A percentile compares a stretch with the other conserved stretches of the same genome.
These are phyloP conservation scores for Philonicus albiceps DNA, from an alignment of 2,888 invertebrate species.

Conservation along the genomic window DNA sequence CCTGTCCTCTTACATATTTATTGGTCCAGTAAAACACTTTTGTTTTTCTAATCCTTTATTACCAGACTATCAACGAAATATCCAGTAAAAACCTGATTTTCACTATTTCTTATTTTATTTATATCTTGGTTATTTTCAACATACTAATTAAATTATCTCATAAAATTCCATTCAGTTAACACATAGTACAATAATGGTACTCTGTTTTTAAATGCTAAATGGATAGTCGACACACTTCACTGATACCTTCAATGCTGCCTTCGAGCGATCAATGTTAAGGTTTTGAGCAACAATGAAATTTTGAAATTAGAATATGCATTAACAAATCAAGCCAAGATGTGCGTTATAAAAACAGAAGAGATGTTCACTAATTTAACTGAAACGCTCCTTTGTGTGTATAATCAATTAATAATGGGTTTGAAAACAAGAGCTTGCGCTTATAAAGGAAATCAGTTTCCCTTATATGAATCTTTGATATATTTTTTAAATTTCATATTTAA, in stretches of 20 bases:
- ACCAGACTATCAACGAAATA: neutral
- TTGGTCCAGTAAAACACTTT: neutral
- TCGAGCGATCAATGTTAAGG: neutral
- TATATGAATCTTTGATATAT: no score
- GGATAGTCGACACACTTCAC: neutral
- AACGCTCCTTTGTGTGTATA: neutral
- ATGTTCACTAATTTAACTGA: neutral
- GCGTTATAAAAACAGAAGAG: conserved; percentile 25
- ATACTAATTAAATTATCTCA: neutral
- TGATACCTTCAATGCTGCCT: neutral
- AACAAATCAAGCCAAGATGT: neutral
- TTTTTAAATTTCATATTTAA: no score
- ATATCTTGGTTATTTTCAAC: neutral
- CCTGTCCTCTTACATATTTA: neutral
- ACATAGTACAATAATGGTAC: neutral
- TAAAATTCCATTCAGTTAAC: conserved; percentile 38
- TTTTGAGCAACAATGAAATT: neutral
- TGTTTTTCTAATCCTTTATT: neutral
- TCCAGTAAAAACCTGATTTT: neutral
- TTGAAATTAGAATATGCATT: neutral
- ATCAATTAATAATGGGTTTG: neutral
- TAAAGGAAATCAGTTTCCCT: no score
- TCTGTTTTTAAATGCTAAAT: neutral
- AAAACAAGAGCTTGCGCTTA: no score
- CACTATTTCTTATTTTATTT: neutral